phyloP scores from a whole-genome alignment of 2,888 invertebrate genomes.

The Drosophila barbarae region DNA sequence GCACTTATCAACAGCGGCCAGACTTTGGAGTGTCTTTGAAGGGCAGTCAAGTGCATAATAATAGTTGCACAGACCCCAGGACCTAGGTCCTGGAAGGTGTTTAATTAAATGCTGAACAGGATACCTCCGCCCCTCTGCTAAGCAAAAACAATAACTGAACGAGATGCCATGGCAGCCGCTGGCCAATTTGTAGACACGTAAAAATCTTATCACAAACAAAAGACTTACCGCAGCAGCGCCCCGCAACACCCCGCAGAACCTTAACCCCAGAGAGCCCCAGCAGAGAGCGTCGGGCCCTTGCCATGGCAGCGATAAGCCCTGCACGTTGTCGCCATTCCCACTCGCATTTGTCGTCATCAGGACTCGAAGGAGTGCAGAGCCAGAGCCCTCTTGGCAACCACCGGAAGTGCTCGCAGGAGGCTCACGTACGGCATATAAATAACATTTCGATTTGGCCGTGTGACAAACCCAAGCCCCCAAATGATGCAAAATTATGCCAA shows the following conservation, averaged over 20 bases:
- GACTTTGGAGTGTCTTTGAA: constrained; percentile 11
- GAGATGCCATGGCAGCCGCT: constrained; percentile 39
- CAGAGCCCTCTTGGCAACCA: background rate
- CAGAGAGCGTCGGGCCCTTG: background rate
- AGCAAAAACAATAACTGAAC: constrained; percentile 19
- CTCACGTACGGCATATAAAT: constrained; percentile 71
- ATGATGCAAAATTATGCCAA: constrained; percentile 60
- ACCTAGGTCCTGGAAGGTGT: constrained; percentile 4
- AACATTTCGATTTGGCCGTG: constrained; percentile 73
- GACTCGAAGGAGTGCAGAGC: background rate
- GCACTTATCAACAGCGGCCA: constrained; percentile 21
- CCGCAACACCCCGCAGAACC: background rate
- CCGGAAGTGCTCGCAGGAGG: constrained; percentile 39
- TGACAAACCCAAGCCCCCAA: constrained; percentile 63
- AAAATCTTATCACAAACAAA: constrained; percentile 62
- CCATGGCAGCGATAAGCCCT: constrained; percentile 59
- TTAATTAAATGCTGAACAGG: constrained; percentile 21
- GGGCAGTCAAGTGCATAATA: constrained; percentile 27
- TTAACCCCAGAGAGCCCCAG: background rate
- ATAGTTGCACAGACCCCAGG: background rate
- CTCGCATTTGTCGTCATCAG: constrained; percentile 71
- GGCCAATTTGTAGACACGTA: constrained; percentile 65
- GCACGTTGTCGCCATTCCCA: constrained; percentile 64
- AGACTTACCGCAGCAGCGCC: constrained; percentile 32
- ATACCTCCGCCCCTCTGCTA: background rate